Evolutionary conservation across 1,140 invertebrate genomes (phyloP).

Genomic region (Hirudo medicinalis): DNA sequence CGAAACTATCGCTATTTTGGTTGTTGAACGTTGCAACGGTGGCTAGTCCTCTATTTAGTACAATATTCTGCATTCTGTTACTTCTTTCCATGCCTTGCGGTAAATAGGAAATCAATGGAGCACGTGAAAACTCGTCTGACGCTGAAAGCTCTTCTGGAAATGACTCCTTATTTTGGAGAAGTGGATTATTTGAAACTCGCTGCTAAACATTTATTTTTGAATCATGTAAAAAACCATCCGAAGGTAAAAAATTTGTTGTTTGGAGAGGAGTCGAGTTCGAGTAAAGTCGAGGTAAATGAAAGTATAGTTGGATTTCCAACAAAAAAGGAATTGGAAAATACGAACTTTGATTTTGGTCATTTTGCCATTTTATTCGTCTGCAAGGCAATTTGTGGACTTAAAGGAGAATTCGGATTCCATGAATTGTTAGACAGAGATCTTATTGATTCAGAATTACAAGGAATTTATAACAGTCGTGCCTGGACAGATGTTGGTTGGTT

Average conservation of each 20-base stretch:
- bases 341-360: neutral
- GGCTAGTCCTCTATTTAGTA: too few species aligned
- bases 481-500: neutral
- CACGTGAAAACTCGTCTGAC: neutral
- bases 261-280: too few species aligned
- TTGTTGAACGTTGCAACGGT: too few species aligned
- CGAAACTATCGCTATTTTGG: too few species aligned
- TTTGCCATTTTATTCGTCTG: conserved; percentile 7
- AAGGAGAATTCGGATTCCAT: conserved; percentile 1
- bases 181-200: conserved; percentile 3
- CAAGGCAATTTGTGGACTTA: neutral
- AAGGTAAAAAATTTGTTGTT: neutral
- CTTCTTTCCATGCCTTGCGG: too few species aligned
- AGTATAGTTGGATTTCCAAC: too few species aligned
- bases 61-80: too few species aligned
- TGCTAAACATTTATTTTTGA: neutral
- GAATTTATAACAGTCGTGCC: neutral
- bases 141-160: neutral
- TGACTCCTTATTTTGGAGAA: neutral
- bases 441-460: neutral
- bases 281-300: too few species aligned
- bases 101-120: too few species aligned
- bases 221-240: neutral
- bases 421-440: neutral
- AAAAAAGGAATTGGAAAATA: too few species aligned